Base-by-base conservation (phyloP, 2,888 invertebrate species). In the Apamea epomidion region DNA sequence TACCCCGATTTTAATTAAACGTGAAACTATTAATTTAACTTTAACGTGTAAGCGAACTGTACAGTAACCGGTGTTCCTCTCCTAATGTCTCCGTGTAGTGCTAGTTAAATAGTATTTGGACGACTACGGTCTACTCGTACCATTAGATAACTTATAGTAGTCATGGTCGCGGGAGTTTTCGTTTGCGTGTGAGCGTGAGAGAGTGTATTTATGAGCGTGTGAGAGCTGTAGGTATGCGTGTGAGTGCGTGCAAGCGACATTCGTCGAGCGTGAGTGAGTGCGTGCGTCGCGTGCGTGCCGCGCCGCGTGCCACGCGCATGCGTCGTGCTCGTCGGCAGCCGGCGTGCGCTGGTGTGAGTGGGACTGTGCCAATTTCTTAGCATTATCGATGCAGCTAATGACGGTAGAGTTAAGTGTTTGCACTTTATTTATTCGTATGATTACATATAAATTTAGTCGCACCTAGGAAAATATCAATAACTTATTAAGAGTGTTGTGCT, bases 331-430 rank as follows among this genome's bases (percentile, higher is more conserved):
- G 54, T 62, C 78, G 71, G 80, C 60, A 62, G 78, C 25, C 76
- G 83, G 88, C 85, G 84, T 87, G 91, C 92, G 90, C 89, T 51
- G 90, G 88, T 92, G 93, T 95, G 96, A 96, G 95, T 95, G 96
- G 94, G 96, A 96, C 94, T 95, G 97, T 97, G 97, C 97, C 97
- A 97, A 97, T 96, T 95, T 95, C 94, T 94, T 95, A 96, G 96
- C 95, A 94, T 96, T 93, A 94, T 93, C 92, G 94, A 95, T 93
- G 94, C 95, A 93, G 95, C 96, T 95, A 94, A 96, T 92, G 95
- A 95, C 92, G 92, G 96, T 97, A 97, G 97, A 94, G 91, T 94
- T 97, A 97, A 97, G 97, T 97, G 97, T 97, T 97, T 97, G 97
- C 97, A 97, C 97, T 97, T 97, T 97, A 97, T 97, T 97, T 97